Evolutionary conservation across 2,888 invertebrate genomes (phyloP).

Genomic region (Chirona hameri): DNA sequence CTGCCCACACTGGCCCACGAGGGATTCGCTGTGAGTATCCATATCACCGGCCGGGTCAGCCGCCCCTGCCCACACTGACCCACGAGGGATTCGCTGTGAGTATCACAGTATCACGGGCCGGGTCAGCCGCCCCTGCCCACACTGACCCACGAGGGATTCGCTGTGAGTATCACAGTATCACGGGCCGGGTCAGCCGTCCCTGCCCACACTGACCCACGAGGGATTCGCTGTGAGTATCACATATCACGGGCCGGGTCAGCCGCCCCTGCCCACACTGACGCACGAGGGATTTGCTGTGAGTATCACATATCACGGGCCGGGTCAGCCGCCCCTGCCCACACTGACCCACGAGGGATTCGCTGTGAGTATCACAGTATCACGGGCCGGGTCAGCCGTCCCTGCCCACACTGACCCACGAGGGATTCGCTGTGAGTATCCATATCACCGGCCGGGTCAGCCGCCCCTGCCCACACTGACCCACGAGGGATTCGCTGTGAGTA

Average conservation of each 20-base stretch:
- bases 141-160: slow-evolving; percentile 38
- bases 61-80: slow-evolving; percentile 42
- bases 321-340: slow-evolving; percentile 48
- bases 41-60: too few relatives aligned
- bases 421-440: slow-evolving; percentile 9
- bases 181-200: slow-evolving; percentile 49
- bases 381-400: slow-evolving; percentile 49
- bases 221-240: slow-evolving; percentile 27
- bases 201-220: slow-evolving; percentile 42
- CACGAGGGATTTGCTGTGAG: slow-evolving; percentile 31
- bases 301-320: too few relatives aligned
- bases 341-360: slow-evolving; percentile 36
- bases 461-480: slow-evolving; percentile 42
- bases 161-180: background rate
- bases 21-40: slow-evolving; percentile 27
- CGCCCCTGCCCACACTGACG: slow-evolving; percentile 42
- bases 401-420: slow-evolving; percentile 42
- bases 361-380: too few relatives aligned
- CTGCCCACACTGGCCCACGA: slow-evolving; percentile 42
- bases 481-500: slow-evolving; percentile 28
- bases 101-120: too few relatives aligned
- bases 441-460: too few relatives aligned
- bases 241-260: too few relatives aligned
- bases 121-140: slow-evolving; percentile 48
- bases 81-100: slow-evolving; percentile 31